A percentile compares a stretch with the other conserved stretches of the same genome.
phyloP scores from a whole-genome alignment of 37 sponge, comb jelly and placozoan species.

The Hexactinellida sp. region DNA sequence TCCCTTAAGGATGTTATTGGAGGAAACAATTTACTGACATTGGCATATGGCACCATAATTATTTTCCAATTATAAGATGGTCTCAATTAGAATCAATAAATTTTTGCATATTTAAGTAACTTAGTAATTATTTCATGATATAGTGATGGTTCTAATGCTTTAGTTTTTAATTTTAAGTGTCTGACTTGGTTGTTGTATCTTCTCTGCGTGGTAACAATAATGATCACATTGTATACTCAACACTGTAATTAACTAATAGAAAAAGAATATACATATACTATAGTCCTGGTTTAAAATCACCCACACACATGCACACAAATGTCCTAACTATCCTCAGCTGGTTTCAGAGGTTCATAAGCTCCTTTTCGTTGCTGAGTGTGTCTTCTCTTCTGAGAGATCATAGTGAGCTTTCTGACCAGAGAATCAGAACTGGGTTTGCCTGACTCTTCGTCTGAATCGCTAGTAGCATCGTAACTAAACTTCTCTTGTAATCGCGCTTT shows the following conservation, averaged over 20 bases:
- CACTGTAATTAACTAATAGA: too few relatives aligned
- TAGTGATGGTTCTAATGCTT: too few relatives aligned
- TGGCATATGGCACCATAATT: neutral
- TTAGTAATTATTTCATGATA: too few relatives aligned
- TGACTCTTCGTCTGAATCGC: slow-evolving; percentile 1
- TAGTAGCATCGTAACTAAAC: neutral
- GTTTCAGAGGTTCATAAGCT: neutral
- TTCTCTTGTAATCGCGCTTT: neutral
- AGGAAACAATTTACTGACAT: neutral
- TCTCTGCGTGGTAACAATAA: too few relatives aligned
- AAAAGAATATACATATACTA: too few relatives aligned
- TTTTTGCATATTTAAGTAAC: too few relatives aligned
- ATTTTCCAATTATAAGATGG: neutral
- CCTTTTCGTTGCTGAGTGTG: neutral
- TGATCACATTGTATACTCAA: too few relatives aligned
- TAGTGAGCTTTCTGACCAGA: neutral
- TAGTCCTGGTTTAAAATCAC: too few relatives aligned
- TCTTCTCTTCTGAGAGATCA: neutral
- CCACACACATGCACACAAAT: neutral
- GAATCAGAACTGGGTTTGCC: neutral
- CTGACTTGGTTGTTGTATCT: too few relatives aligned
- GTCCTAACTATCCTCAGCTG: neutral
- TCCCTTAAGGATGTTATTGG: neutral
- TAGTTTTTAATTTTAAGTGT: too few relatives aligned
- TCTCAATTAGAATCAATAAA: too few relatives aligned